Conservation (phyloP, 2,888 invertebrate genomes). For the Melanostoma mellinum region DNA sequence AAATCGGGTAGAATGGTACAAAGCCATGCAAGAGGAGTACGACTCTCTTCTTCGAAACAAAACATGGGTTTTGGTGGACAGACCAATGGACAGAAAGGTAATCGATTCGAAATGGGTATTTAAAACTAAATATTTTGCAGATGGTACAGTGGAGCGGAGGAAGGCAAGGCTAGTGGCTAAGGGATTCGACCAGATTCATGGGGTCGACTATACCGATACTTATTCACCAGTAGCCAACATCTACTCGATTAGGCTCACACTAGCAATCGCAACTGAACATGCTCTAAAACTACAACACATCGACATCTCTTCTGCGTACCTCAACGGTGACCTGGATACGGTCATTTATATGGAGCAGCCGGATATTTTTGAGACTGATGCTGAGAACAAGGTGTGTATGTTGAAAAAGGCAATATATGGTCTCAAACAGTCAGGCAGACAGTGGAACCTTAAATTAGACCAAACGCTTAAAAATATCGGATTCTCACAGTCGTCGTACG, state of each 20-base stretch:
- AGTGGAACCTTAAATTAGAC: conserved; percentile 41
- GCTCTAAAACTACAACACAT: conserved; percentile 15
- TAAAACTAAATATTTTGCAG: neutral
- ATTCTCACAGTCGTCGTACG: conserved; percentile 15
- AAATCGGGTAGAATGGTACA: conserved; percentile 20
- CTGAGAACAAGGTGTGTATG: conserved; percentile 39
- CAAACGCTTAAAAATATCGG: conserved; percentile 16
- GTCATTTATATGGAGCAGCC: conserved; percentile 52
- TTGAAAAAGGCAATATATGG: conserved; percentile 50
- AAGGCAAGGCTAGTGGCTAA: conserved; percentile 39
- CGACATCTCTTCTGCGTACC: conserved; percentile 24
- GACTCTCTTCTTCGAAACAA: conserved; percentile 30
- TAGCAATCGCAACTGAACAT: conserved; percentile 34
- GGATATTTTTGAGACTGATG: conserved; percentile 11
- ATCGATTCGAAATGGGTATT: conserved; percentile 40
- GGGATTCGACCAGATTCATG: conserved; percentile 19
- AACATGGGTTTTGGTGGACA: conserved; percentile 35
- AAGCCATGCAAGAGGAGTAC: neutral
- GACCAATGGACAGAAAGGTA: conserved; percentile 26
- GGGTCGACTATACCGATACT: conserved; percentile 31
- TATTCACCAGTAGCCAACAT: conserved; percentile 43
- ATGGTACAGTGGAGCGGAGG: conserved; percentile 24
- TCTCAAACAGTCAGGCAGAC: conserved; percentile 45
- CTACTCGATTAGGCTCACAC: conserved; percentile 29
- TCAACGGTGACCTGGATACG: conserved; percentile 31